phyloP scores from a whole-genome alignment of 2,797 vertebrate species.

The Syndactyla subalaris region DNA sequence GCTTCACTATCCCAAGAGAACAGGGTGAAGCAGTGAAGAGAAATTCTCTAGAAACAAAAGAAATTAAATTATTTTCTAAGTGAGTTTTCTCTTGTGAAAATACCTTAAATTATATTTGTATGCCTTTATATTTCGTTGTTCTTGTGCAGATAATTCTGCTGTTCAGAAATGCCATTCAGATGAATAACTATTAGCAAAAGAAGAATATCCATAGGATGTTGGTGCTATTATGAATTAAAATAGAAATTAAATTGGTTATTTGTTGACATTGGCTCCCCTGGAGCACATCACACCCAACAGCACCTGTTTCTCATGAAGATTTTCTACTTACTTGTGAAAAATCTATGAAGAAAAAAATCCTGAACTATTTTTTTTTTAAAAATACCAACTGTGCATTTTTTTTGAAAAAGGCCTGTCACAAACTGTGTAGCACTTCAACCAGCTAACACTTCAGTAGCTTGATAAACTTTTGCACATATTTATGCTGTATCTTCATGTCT shows the following conservation, averaged over 20 bases:
- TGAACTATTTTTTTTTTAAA: neutral
- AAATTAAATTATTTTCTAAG: neutral
- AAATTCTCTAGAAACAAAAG: neutral
- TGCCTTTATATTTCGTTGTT: neutral
- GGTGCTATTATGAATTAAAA: neutral
- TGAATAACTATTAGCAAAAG: neutral
- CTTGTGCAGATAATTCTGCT: neutral
- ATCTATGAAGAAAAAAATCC: neutral
- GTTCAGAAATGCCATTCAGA: neutral
- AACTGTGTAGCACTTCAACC: neutral
- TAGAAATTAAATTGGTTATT: neutral
- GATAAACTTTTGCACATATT: constrained; percentile 7
- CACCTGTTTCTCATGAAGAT: neutral
- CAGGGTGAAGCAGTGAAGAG: neutral
- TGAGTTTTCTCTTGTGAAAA: neutral
- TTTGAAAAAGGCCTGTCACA: neutral
- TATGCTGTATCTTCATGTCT: neutral
- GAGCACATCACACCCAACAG: neutral
- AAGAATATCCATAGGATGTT: neutral
- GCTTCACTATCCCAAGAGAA: neutral
- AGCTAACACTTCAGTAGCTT: neutral
- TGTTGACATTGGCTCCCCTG: neutral
- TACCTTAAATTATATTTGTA: neutral
- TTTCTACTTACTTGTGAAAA: neutral
- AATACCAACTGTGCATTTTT: neutral